These are phyloP conservation scores for Stenchaetothrips biformis DNA, from an alignment of 2,888 invertebrate species.

Conservation along the genomic window DNA sequence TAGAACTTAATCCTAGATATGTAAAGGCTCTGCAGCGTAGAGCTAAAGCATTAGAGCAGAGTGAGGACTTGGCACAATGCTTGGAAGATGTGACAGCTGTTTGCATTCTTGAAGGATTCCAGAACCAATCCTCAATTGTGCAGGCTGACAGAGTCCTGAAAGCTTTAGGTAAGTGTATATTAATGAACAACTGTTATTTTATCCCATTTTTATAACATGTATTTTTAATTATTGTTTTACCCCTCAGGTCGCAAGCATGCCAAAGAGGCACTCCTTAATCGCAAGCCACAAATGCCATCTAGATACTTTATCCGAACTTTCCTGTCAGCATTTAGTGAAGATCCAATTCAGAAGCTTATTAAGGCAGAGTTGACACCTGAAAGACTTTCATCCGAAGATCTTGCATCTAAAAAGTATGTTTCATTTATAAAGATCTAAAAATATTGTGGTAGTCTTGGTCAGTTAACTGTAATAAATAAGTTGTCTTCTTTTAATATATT, in stretches of 20 bases:
- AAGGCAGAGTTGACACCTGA: neutral
- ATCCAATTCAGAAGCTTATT: slow-evolving; percentile 57
- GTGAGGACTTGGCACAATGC: slow-evolving; percentile 71
- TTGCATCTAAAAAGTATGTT: slow-evolving; percentile 26
- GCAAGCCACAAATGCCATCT: slow-evolving; percentile 74
- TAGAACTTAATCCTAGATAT: slow-evolving; percentile 79
- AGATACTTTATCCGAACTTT: slow-evolving; percentile 81
- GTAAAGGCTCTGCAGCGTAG: slow-evolving; percentile 81
- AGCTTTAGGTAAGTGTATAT: slow-evolving; percentile 56
- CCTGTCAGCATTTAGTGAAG: slow-evolving; percentile 80
- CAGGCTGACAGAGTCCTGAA: slow-evolving; percentile 87
- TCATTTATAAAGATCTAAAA: slow-evolving; percentile 37
- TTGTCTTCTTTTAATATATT: slow-evolving; percentile 31
- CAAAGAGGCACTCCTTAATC: slow-evolving; percentile 63
- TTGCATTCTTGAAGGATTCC: slow-evolving; percentile 84
- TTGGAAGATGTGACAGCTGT: slow-evolving; percentile 91
- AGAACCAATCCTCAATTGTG: slow-evolving; percentile 70
- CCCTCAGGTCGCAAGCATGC: slow-evolving; percentile 52
- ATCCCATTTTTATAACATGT: slow-evolving; percentile 26
- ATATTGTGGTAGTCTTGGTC: neutral
- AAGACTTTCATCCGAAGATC: slow-evolving; percentile 34
- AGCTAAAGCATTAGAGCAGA: slow-evolving; percentile 75
- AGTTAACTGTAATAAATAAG: slow-evolving; percentile 17
- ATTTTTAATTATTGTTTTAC: slow-evolving; percentile 13
- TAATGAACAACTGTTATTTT: neutral